Evolutionary conservation across 1,140 invertebrate genomes (phyloP).

Genomic region (Bombus consobrinus): DNA sequence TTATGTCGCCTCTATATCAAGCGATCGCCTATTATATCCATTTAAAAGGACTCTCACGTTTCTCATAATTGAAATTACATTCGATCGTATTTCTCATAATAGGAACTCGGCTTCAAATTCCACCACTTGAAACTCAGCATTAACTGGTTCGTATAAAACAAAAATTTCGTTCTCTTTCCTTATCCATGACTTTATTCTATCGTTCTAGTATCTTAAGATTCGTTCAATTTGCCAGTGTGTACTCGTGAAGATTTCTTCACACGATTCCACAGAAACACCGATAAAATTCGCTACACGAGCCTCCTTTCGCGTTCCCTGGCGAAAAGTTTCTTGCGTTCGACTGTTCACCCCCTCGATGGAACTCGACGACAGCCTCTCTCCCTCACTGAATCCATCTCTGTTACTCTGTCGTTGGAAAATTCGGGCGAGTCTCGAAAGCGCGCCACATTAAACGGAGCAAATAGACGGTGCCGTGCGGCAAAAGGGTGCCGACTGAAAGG

Average conservation of each 20-base stretch:
- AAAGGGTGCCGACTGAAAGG: constrained; percentile 82
- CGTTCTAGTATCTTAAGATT: not conserved
- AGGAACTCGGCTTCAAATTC: not conserved
- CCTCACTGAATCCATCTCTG: not conserved
- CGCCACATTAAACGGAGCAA: constrained; percentile 79
- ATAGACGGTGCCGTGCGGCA: constrained; percentile 77
- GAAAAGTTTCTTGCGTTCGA: constrained; percentile 11
- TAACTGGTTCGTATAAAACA: not conserved
- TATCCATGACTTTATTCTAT: not conserved
- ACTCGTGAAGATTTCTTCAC: not conserved
- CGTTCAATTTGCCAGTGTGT: not conserved
- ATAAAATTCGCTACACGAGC: not conserved
- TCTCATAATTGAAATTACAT: not conserved
- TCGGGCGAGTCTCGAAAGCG: constrained; percentile 73
- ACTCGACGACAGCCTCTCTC: not conserved
- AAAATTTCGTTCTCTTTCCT: not conserved
- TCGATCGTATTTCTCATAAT: not conserved
- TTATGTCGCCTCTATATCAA: not conserved
- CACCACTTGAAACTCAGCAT: no score
- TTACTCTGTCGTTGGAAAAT: constrained; percentile 58
- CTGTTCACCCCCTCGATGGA: constrained; percentile 26
- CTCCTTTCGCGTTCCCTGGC: not conserved
- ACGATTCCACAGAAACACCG: not conserved
- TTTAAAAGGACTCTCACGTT: not conserved
- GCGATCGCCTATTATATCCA: not conserved